These are phyloP conservation scores for Deilephila porcellus DNA, from an alignment of 2,888 invertebrate species.

Conservation along the genomic window DNA sequence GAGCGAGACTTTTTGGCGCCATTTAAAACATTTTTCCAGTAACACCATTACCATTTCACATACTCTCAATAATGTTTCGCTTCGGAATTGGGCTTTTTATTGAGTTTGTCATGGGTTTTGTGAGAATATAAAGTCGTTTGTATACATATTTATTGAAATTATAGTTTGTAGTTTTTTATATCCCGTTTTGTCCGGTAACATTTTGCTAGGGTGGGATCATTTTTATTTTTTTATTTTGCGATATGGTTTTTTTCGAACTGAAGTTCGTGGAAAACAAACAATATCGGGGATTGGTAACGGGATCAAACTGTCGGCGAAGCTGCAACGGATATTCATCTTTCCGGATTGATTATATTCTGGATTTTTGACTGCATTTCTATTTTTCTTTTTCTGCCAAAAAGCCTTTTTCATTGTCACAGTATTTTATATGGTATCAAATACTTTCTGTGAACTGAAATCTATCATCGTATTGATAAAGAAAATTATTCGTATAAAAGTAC, in stretches of 20 bases:
- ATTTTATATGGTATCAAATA: no score
- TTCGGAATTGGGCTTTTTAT: constrained; percentile 47
- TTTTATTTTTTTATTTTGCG: constrained; percentile 5
- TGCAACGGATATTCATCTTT: neutral
- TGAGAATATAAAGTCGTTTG: neutral
- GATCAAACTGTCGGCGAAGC: neutral
- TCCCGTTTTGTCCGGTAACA: neutral
- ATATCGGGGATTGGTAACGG: neutral
- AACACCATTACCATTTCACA: constrained; percentile 49
- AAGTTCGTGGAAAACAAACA: neutral
- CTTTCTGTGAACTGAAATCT: no score
- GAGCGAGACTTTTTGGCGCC: constrained; percentile 41
- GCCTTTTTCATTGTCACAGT: neutral
- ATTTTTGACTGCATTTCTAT: neutral
- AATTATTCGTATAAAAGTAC: no score
- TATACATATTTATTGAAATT: neutral
- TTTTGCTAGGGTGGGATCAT: neutral
- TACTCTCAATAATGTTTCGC: constrained; percentile 53
- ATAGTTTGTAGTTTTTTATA: neutral
- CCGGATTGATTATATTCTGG: neutral
- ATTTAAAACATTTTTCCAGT: constrained; percentile 44
- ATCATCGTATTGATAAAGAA: no score
- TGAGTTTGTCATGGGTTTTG: neutral
- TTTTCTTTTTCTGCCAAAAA: neutral
- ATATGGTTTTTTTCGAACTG: neutral